Evolutionary conservation across 2,113 vertebrate species (phyloP), one percentile per base, ranked within the genome.

Genomic region (Gadus macrocephalus): DNA sequence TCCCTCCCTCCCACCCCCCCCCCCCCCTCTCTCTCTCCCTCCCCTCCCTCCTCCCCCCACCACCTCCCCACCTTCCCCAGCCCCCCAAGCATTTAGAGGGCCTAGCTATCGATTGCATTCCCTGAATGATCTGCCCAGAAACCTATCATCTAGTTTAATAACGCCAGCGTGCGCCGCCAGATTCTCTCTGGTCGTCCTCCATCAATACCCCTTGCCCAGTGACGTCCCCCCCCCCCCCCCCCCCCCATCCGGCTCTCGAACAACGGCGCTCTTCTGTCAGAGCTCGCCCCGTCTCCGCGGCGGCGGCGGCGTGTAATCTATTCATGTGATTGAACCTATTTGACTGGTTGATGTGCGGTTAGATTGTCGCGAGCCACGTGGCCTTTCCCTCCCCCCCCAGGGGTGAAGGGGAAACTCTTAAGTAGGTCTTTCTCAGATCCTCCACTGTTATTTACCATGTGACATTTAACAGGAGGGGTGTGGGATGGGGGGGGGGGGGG

Each of bases 301-400:
- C 84, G 75, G 79, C 81, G 62, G 75, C 84, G 82, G 83, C 78
- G 80, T 84, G 85, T 84, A 79, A 87, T 89, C 83, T 81, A 83
- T 84, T 85, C 78, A 85, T 83, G 85, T 85, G 84, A 88, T 84
- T 88, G 86, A 79, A 82, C 81, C 87, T 88, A 77, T 86, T 88
- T 89, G 86, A 86, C 86, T 83, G 87, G 88, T 89, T 86, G 89
- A 90, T 89, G 81, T 80, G 85, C 83, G 78, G 85, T 87, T 85
- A 85, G 73, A 80, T 78, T 78, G 79, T 79, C 79, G 83, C 79
- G 83, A 2, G 38, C 38, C 68, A 79, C 64, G 79, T 79, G 86
- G 86, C 86, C 83, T 86, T 88, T 88, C 78, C 84, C 81, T 73
- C 71, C 70, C 38, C 38, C 25, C 63, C 2, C 38, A 6, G 38